A percentile compares a stretch with the other conserved stretches of the same genome.
Evolutionary conservation across 2,888 invertebrate genomes (phyloP).

Genomic region (Cosmia trapezina): DNA sequence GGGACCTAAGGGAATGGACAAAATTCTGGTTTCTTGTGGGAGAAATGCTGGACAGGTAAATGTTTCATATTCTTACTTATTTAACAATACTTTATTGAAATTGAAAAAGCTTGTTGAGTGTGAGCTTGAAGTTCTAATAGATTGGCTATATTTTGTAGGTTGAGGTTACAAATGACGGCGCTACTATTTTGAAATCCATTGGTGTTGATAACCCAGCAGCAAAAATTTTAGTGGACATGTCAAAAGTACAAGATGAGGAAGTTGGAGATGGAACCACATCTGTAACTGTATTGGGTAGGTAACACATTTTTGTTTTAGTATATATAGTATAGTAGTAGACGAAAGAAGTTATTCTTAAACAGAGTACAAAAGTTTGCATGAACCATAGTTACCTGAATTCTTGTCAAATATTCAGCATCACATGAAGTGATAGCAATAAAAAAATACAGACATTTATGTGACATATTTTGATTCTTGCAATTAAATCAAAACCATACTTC

Average conservation of each 20-base stretch:
- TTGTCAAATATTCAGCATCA: background rate
- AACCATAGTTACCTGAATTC: background rate
- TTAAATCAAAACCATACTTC: too few species aligned
- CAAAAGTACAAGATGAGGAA: slow-evolving; percentile 99
- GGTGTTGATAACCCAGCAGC: slow-evolving; percentile 99
- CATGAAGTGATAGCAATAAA: background rate
- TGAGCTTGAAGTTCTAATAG: background rate
- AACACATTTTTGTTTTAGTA: slow-evolving; percentile 1
- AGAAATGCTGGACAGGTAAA: slow-evolving; percentile 93
- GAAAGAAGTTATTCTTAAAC: background rate
- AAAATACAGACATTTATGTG: too few species aligned
- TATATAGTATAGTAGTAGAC: too few species aligned
- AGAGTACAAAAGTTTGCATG: background rate
- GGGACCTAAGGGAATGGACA: slow-evolving; percentile 99
- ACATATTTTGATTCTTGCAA: too few species aligned
- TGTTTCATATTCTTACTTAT: slow-evolving; percentile 1
- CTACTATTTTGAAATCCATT: slow-evolving; percentile 98
- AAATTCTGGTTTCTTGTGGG: slow-evolving; percentile 95
- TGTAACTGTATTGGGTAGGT: slow-evolving; percentile 96
- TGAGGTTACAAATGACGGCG: slow-evolving; percentile 99
- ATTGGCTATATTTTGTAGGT: slow-evolving; percentile 88
- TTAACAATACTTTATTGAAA: background rate
- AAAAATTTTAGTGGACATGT: slow-evolving; percentile 99
- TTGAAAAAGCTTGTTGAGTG: background rate
- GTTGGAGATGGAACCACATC: slow-evolving; percentile 99